Percentiles rank a stretch among this genome's conserved stretches.
phyloP scores from a whole-genome alignment of 2,888 invertebrate species.

The Leucania comma region DNA sequence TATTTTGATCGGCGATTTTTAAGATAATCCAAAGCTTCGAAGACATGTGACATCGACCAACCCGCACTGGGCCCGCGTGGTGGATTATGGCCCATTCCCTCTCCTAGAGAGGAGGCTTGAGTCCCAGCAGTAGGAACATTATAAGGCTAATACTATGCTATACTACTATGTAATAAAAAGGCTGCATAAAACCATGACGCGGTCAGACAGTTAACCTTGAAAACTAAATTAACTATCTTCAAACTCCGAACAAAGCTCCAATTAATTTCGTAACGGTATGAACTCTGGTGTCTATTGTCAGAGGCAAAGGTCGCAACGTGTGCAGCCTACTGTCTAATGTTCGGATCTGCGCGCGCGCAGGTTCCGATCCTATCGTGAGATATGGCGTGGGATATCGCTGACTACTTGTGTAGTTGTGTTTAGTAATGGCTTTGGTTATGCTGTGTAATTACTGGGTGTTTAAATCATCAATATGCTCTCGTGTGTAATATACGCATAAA shows the following conservation, averaged over 20 bases:
- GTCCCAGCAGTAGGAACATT: too few relatives aligned
- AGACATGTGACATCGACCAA: too few relatives aligned
- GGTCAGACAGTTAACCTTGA: slow-evolving; percentile 26
- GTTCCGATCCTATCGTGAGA: slow-evolving; percentile 52
- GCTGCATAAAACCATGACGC: neutral
- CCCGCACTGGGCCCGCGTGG: too few relatives aligned
- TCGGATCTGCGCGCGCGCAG: slow-evolving; percentile 49
- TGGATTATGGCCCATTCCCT: too few relatives aligned
- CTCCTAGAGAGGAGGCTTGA: too few relatives aligned
- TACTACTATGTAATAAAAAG: neutral
- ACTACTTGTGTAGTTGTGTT: slow-evolving; percentile 10
- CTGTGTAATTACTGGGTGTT: slow-evolving; percentile 1
- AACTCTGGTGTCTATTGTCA: slow-evolving; percentile 49
- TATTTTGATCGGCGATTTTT: too few relatives aligned
- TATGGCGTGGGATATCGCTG: slow-evolving; percentile 42
- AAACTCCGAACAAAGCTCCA: slow-evolving; percentile 43
- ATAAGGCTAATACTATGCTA: too few relatives aligned
- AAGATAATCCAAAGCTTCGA: too few relatives aligned
- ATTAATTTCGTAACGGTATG: slow-evolving; percentile 53
- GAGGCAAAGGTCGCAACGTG: slow-evolving; percentile 58
- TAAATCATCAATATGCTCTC: neutral
- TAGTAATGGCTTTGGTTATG: slow-evolving; percentile 8
- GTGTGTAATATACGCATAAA: too few relatives aligned
- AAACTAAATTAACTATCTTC: slow-evolving; percentile 14
- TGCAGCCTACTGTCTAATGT: slow-evolving; percentile 49